Evolutionary conservation across 2,797 vertebrate genomes (phyloP), one percentile per base, ranked within the genome.

Genomic region (Myotis vivesi): DNA sequence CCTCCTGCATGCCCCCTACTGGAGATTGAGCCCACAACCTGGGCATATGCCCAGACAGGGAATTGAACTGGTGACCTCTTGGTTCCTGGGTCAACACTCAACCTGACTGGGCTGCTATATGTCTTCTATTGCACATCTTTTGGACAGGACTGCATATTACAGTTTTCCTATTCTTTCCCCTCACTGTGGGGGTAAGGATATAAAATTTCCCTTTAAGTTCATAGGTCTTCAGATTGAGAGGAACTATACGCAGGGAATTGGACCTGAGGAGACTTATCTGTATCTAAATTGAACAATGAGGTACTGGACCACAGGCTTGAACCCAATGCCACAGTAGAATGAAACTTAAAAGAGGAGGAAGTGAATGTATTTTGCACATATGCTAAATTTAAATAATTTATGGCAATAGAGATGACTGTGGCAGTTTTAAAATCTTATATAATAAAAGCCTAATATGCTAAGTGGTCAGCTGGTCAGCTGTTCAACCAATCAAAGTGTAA

Each of bases 341-440:
- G 38, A 72, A 22, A 46, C 30, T 86, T 86, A 69, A 66, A 95
- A 71, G 66, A 79, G 62, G 6, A 83, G 12, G 30, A 73, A 68
- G 8, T 81, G n/a, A 81, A 30, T 72, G 4, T 36, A n/a, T 91
- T 80, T 94, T 86, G 28, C 22, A 41, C 62, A 13, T 11, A 46
- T 73, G 64, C 77, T n/a, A 66, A 73, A 88, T 71, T 62, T 68
- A 88, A 95, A 59, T 33, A 87, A 57, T 38, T 87, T 95, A 69
- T 53, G 38, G 3, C 57, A 71, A 53, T 72, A 73, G 23, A 73
- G 55, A 88, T 49, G 46, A 33, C 64, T 68, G 17, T 36, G 64
- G 64, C 64, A 68, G 46, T 80, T 96, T 83, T 64, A 46, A 95
- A 87, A 80, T 46, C 46, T 3, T 46, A 46, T 46, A 46, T 46